Base-by-base conservation (phyloP, 2,888 invertebrate genomes). In the Acanthosepion lycidas region DNA sequence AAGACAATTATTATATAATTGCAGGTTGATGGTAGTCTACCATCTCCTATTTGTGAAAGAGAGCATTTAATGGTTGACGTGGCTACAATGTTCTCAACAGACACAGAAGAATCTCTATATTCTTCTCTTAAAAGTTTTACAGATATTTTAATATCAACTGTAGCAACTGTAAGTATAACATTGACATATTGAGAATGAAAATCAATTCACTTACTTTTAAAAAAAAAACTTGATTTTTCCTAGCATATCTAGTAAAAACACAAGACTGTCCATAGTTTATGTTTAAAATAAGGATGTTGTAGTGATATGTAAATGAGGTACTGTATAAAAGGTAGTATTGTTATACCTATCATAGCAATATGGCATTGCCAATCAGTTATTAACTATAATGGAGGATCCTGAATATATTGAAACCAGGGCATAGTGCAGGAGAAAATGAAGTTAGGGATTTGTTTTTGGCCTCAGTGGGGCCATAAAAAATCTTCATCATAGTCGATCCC, bases 11-110 rank as follows among this genome's bases (percentile, higher is more conserved):
- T 42, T 42, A 42, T 42, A 42, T 42, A 42, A 42, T 94, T 96
- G 93, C 95, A 95, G 94, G 95, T 95, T 94, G 95, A 95, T 94
- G 95, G 95, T 23, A 95, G 94, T 94, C 95, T 96, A 78, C 96
- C 96, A 33, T 96, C 96, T 42, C 97, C 97, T 33, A 94, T 97
- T 64, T 96, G 96, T 96, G 95, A 94, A 92, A 96, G 95, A 92
- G 95, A 95, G 55, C 93, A 93, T 53, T 53, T 51, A 18, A 53
- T 15, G 28, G 26, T 49, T 93, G 49, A 49, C 5, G 28, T 53
- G 6, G 51, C 33, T 93, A 51, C n/a, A 51, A 48, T 78, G 78
- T n/a, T 53, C 49, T 53, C 93, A 93, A 18, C 48, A 28, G 51
- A 93, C n/a, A n/a, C 93, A n/a, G 53, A 49, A 8, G 93, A 93